Evolutionary conservation across 2,113 vertebrate species (phyloP).

Genomic region (Ochotona curzoniae): DNA sequence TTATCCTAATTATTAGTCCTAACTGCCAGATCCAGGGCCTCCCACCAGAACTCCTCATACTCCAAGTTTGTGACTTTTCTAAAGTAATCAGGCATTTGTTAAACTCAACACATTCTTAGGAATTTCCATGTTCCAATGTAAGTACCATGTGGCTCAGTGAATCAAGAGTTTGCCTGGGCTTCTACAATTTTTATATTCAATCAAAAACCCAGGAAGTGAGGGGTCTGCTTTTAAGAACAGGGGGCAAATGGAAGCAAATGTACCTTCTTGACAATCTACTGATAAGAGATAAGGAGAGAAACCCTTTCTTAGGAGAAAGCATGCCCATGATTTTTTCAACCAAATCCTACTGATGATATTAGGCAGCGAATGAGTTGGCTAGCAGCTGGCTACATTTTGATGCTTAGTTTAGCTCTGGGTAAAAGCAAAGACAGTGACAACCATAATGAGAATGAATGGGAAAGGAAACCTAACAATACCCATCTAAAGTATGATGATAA

Average conservation of each 20-base stretch:
- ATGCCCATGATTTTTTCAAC: slow-evolving; percentile 42
- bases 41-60: slow-evolving; percentile 67
- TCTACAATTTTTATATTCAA: slow-evolving; percentile 46
- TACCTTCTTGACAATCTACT: not conserved
- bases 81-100: slow-evolving; percentile 69
- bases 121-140: slow-evolving; percentile 56
- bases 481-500: not conserved
- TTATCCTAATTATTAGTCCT: slow-evolving; percentile 66
- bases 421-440: not conserved
- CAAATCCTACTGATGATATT: not conserved
- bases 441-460: not conserved
- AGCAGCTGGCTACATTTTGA: not conserved
- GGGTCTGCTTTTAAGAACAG: not conserved
- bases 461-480: not conserved
- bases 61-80: slow-evolving; percentile 63
- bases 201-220: not conserved
- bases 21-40: slow-evolving; percentile 68
- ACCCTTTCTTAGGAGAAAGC: not conserved
- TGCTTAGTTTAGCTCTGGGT: not conserved
- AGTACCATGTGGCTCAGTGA: slow-evolving; percentile 33
- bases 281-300: not conserved
- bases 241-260: not conserved
- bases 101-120: slow-evolving; percentile 58
- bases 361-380: not conserved
- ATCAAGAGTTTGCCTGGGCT: not conserved